Conservation (phyloP, 2,797 vertebrate species). For the Eidolon dupreanum region DNA sequence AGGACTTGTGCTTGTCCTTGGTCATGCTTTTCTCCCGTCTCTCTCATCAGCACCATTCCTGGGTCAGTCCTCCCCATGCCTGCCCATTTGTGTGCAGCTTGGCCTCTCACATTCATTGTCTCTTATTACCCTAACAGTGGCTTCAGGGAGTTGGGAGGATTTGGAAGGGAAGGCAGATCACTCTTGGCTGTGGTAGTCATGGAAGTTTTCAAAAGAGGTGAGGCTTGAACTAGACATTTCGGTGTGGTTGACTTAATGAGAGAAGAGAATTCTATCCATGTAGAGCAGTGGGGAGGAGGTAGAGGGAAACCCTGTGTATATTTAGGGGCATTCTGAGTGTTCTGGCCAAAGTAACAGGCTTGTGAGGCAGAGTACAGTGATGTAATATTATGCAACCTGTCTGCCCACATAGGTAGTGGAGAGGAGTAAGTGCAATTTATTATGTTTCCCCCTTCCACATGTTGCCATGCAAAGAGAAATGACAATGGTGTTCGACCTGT, state of each 20-base stretch:
- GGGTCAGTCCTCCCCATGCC: not conserved
- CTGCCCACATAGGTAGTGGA: not conserved
- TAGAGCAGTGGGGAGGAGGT: not conserved
- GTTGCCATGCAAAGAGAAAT: not conserved
- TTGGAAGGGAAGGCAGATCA: not conserved
- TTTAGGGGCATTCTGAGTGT: not conserved
- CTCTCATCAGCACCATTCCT: not conserved
- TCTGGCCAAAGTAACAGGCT: not conserved
- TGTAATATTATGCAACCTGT: not conserved
- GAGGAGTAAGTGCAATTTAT: not conserved
- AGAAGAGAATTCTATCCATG: not conserved
- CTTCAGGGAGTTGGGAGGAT: not conserved
- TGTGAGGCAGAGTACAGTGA: not conserved
- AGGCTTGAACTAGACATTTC: not conserved
- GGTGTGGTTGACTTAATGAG: not conserved
- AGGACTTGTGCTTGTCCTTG: not conserved
- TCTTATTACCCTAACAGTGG: not conserved
- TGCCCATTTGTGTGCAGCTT: not conserved
- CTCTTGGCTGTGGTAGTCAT: not conserved
- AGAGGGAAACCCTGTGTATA: not conserved
- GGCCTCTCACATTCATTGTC: not conserved
- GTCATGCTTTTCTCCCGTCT: constrained; percentile 2
- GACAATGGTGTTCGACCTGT: not conserved
- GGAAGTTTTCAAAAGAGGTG: not conserved
- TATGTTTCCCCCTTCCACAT: not conserved